phyloP scores from a whole-genome alignment of 2,888 invertebrate species.

The Yponomeuta evonymella region DNA sequence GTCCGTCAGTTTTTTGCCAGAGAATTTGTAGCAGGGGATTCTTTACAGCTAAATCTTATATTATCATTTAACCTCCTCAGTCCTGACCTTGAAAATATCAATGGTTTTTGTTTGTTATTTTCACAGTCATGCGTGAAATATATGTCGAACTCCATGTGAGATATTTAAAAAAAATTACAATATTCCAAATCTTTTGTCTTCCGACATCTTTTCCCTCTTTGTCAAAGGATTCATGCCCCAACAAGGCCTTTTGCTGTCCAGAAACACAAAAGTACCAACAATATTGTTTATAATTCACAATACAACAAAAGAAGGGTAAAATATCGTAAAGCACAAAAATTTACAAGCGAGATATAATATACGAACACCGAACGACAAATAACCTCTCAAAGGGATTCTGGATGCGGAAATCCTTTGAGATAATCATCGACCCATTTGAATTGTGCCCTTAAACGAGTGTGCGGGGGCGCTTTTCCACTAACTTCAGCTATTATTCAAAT shows the following conservation, averaged over 20 bases:
- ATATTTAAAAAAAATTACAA: no score
- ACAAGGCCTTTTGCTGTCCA: conserved; percentile 1
- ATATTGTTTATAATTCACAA: not conserved
- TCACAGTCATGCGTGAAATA: no score
- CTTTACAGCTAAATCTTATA: no score
- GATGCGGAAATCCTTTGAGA: conserved; percentile 13
- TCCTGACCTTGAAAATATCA: no score
- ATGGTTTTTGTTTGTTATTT: no score
- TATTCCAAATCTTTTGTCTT: not conserved
- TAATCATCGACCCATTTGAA: conserved; percentile 14
- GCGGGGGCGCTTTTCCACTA: not conserved
- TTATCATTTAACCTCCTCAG: no score
- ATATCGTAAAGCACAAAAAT: conserved; percentile 1
- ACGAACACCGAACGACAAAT: conserved; percentile 8
- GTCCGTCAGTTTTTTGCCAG: no score
- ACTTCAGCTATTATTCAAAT: not conserved
- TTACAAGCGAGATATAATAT: not conserved
- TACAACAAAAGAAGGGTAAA: not conserved
- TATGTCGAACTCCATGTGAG: no score
- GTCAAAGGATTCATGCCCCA: not conserved
- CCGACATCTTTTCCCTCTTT: not conserved
- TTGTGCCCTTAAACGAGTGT: conserved; percentile 12
- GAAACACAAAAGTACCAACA: not conserved
- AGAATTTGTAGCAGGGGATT: no score
- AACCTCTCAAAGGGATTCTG: conserved; percentile 10